phyloP scores from a whole-genome alignment of 2,797 vertebrate genomes.

The Todus mexicanus region DNA sequence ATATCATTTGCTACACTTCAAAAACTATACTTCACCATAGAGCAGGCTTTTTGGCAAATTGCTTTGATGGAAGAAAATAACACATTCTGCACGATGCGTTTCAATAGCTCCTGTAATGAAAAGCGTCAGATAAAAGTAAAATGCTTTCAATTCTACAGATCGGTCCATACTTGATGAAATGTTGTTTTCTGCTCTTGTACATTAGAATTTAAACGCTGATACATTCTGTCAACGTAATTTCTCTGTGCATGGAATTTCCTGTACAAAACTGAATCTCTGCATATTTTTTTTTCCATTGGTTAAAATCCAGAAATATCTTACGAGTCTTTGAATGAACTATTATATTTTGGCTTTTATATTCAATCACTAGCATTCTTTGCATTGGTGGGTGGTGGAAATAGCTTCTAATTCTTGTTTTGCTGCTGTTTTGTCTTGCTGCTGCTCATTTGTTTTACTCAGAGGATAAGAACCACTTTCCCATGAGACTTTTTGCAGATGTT shows the following conservation, averaged over 20 bases:
- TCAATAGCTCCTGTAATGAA: constrained; percentile 36
- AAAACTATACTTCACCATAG: background rate
- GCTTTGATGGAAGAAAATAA: constrained; percentile 36
- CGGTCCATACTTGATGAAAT: background rate
- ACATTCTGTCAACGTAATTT: background rate
- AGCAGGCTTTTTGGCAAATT: constrained; percentile 45
- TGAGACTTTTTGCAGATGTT: constrained; percentile 5
- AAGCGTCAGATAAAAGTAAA: constrained; percentile 23
- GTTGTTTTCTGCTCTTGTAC: background rate
- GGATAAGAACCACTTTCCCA: background rate
- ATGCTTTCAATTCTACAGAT: constrained; percentile 1
- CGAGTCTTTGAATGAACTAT: background rate
- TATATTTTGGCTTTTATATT: constrained; percentile 6
- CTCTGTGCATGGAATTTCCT: background rate
- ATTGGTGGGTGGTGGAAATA: constrained; percentile 9
- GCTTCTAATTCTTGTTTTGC: background rate
- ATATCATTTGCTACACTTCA: background rate
- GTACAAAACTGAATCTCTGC: background rate
- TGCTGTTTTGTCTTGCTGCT: background rate
- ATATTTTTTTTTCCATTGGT: background rate
- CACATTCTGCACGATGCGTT: background rate
- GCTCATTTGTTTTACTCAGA: background rate
- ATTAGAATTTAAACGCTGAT: constrained; percentile 3
- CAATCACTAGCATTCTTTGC: background rate
- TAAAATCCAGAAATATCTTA: background rate